A percentile compares a stretch with the other conserved stretches of the same genome.
These are phyloP conservation scores for Nematostella vectensis DNA, from an alignment of 92 coral and sea anemone genomes.

Conservation along the genomic window DNA sequence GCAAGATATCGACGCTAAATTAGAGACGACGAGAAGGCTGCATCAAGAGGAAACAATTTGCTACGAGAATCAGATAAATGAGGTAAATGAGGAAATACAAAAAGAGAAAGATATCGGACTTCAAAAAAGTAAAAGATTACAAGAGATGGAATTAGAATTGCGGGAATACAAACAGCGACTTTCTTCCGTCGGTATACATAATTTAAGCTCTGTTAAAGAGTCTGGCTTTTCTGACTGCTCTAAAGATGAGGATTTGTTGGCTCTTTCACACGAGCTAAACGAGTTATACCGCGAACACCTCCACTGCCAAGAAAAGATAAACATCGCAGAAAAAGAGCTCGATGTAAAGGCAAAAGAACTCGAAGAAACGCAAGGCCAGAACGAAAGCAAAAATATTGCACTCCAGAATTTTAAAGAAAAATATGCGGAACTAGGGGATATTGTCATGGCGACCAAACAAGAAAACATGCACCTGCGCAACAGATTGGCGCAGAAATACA, in stretches of 20 bases:
- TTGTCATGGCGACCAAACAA: conserved; percentile 41
- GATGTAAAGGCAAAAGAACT: conserved; percentile 42
- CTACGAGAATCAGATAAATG: conserved; percentile 40
- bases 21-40: conserved; percentile 17
- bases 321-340: conserved; percentile 24
- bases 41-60: conserved; percentile 38
- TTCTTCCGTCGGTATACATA: neutral
- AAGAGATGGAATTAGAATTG: conserved; percentile 22
- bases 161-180: conserved; percentile 4
- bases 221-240: neutral
- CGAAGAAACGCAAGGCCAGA: conserved; percentile 40
- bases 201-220: neutral
- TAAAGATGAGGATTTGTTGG: conserved; percentile 27
- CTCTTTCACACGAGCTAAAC: conserved; percentile 42
- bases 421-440: conserved; percentile 51
- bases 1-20: conserved; percentile 44
- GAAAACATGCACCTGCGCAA: conserved; percentile 57
- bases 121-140: conserved; percentile 7
- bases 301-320: conserved; percentile 37
- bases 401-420: conserved; percentile 56
- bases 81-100: conserved; percentile 27
- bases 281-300: conserved; percentile 48
- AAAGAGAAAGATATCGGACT: conserved; percentile 25
- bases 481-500: conserved; percentile 40
- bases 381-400: conserved; percentile 41